Evolutionary conservation across 2,888 invertebrate species (phyloP), one percentile per base, ranked within the genome.

Genomic region (Branchinecta sandiegonensis): DNA sequence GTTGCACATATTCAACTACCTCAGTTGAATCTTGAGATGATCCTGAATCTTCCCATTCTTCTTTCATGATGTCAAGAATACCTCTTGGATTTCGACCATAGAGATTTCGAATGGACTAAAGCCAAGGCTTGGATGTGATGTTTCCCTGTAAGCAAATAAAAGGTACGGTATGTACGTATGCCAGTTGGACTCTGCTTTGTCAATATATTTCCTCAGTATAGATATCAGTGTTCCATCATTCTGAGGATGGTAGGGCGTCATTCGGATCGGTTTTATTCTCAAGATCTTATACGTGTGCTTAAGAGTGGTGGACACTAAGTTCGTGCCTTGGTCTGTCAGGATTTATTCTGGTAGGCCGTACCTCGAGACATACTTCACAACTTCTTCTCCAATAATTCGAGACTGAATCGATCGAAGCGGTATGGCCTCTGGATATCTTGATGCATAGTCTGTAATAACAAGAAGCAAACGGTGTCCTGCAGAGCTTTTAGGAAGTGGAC

Each of bases 181-280:
- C n/a, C n/a, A n/a, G n/a, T n/a, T n/a, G n/a, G n/a, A n/a, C n/a
- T n/a, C n/a, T n/a, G n/a, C n/a, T n/a, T n/a, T n/a, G n/a, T n/a
- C n/a, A n/a, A n/a, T n/a, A n/a, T n/a, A n/a, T 65, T 65, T 6
- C 65, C 23, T 23, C 65, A 65, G 65, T 65, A 23, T 56, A 14
- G n/a, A n/a, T 56, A 56, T n/a, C n/a, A n/a, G n/a, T n/a, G n/a
- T n/a, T n/a, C n/a, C n/a, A n/a, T n/a, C n/a, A n/a, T n/a, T n/a
- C 47, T 68, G 67, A 12, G 68, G 67, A 48, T 67, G 67, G 6
- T 67, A 67, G 13, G 67, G 47, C 9, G n/a, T n/a, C n/a, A n/a
- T n/a, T n/a, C n/a, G n/a, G n/a, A n/a, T n/a, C n/a, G n/a, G n/a
- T n/a, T n/a, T n/a, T n/a, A n/a, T n/a, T n/a, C n/a, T n/a, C n/a